Evolutionary conservation across 2,888 invertebrate species (phyloP).

Genomic region (Globia sparganii): DNA sequence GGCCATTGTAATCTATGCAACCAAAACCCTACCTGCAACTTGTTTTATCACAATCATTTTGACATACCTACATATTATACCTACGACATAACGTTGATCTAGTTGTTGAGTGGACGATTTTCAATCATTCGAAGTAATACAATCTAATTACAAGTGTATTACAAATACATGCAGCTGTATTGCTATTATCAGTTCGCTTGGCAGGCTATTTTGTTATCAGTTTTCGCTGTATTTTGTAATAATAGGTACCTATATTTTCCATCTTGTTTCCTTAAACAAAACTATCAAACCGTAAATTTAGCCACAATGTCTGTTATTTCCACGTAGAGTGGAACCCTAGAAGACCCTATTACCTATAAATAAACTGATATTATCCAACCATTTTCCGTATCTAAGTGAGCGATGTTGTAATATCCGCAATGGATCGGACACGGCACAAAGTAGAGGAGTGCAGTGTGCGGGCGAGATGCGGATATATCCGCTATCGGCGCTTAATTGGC

Average conservation of each 20-base stretch:
- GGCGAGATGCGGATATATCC: conserved; percentile 63
- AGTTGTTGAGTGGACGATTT: not conserved
- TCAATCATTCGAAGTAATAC: not conserved
- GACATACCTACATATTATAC: not conserved
- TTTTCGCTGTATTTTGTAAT: not conserved
- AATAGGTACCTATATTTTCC: too few species aligned
- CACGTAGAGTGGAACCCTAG: not conserved
- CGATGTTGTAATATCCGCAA: conserved; percentile 36
- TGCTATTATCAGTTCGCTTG: not conserved
- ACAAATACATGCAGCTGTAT: not conserved
- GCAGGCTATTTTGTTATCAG: not conserved
- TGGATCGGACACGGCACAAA: conserved; percentile 35
- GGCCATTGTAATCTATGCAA: not conserved
- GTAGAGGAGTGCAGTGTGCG: conserved; percentile 57
- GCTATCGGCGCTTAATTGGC: conserved; percentile 70
- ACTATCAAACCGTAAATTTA: not conserved
- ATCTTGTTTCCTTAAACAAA: not conserved
- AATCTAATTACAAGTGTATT: not conserved
- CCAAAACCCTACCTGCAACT: not conserved
- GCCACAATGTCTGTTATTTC: too few species aligned
- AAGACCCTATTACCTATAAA: not conserved
- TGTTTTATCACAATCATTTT: not conserved
- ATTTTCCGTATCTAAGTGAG: not conserved
- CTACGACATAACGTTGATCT: too few species aligned
- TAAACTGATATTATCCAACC: not conserved